Evolutionary conservation across 2,888 invertebrate genomes (phyloP), one percentile per base, ranked within the genome.

Genomic region (Agrotis clavis): DNA sequence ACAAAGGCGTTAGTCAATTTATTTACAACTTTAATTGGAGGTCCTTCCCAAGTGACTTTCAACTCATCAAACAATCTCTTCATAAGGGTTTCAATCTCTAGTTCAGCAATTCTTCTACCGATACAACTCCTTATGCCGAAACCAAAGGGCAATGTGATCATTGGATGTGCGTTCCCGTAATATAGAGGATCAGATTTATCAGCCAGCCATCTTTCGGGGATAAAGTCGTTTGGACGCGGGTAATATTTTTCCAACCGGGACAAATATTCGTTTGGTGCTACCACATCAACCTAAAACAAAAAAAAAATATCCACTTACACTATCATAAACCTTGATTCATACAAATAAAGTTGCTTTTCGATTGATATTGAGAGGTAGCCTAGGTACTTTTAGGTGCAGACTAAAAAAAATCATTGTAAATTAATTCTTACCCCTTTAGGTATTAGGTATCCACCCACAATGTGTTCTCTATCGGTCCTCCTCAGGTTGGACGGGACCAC

Each of bases 261-360:
- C 75, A 97, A 96, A 67, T 97, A 97, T 89, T 98, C 97, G 77
- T 98, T 97, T 77, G 98, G 98, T 89, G 98, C 97, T 67, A 98
- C 95, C 0, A 98, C 97, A 88, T 98, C 97, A 0, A 98, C 97
- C 97, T 98, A 92, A 41, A 96, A 59, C 67, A 71, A n/a, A 74
- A 63, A 13, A 59, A 19, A 30, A 41, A 35, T 51, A 25, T 30
- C 2, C 25, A 9, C 0, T 45, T 18, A 9, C 5, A 13, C 11
- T 69, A 68, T n/a, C 16, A 66, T 30, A 4, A 54, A 48, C 16
- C 56, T 56, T 45, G 11, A 0, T 0, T 0, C 4, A 0, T 14
- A 11, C 5, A 11, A 2, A 41, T 56, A 2, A n/a, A 41, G 48
- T 71, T 30, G 11, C 14, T 50, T 57, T 51, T 57, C 18, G 2